A percentile compares a stretch with the other conserved stretches of the same genome.
These are phyloP conservation scores for Troilus luridus DNA, from an alignment of 2,888 invertebrate species.

Conservation along the genomic window DNA sequence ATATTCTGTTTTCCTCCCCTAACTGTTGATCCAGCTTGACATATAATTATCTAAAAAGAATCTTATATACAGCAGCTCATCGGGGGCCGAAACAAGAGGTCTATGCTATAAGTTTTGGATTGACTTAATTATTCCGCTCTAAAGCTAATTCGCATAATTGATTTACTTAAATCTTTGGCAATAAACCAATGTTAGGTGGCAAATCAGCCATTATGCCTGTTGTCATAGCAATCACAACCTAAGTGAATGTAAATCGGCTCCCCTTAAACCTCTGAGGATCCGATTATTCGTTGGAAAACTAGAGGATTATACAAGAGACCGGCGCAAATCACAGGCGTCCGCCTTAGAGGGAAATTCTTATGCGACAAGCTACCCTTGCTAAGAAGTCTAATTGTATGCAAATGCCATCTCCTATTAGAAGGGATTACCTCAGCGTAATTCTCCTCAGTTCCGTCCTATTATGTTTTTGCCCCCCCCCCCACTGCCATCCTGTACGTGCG, in stretches of 20 bases:
- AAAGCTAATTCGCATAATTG: background rate
- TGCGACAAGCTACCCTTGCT: conserved; percentile 44
- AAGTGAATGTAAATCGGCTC: conserved; percentile 17
- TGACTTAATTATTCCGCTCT: background rate
- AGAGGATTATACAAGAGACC: conserved; percentile 9
- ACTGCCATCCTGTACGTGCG: background rate
- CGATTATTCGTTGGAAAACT: conserved; percentile 26
- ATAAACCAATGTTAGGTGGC: background rate
- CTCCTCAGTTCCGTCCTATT: conserved; percentile 3
- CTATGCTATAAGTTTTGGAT: background rate
- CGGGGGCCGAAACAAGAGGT: background rate
- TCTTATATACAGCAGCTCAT: no score
- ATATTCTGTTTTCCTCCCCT: no score
- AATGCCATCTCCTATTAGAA: conserved; percentile 26
- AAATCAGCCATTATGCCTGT: background rate
- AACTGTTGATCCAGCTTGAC: no score
- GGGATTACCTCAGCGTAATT: conserved; percentile 37
- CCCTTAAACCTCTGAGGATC: background rate
- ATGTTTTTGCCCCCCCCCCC: conserved; percentile 24
- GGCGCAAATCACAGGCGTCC: conserved; percentile 21
- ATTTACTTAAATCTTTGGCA: background rate
- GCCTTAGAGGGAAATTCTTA: conserved; percentile 42
- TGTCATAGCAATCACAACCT: background rate
- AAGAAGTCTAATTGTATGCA: conserved; percentile 49
- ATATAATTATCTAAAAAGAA: no score